A percentile compares a stretch with the other conserved stretches of the same genome.
These are phyloP conservation scores for Hydropotes inermis DNA, from an alignment of 2,113 vertebrate species.

Conservation along the genomic window DNA sequence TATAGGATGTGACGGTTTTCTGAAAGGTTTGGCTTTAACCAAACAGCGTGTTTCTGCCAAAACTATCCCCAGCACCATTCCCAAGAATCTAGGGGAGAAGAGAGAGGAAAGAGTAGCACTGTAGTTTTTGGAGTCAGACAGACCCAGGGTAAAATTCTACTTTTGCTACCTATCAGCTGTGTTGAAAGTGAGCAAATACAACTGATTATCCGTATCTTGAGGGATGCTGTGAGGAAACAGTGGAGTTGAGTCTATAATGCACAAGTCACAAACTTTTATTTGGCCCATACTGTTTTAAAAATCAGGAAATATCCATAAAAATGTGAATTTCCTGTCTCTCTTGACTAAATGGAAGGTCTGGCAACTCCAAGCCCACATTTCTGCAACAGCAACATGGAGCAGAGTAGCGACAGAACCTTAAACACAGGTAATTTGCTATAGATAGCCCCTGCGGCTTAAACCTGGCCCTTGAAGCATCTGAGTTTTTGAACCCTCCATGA, in stretches of 20 bases:
- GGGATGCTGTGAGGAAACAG: not conserved
- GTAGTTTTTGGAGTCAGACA: not conserved
- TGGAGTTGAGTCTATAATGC: not conserved
- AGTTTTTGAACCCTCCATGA: not conserved
- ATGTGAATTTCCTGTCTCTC: conserved; percentile 32
- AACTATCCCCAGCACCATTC: not conserved
- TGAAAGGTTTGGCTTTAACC: not conserved
- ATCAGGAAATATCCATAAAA: conserved; percentile 59
- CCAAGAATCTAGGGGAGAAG: not conserved
- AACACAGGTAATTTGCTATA: not conserved
- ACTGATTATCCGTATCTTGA: not conserved
- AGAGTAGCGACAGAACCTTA: not conserved
- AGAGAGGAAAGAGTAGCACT: accelerated
- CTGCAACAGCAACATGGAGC: not conserved
- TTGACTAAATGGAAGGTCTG: conserved; percentile 30
- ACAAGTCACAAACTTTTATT: not conserved
- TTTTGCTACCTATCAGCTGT: not conserved
- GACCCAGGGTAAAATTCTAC: not conserved
- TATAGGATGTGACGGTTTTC: not conserved
- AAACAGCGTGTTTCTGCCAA: not conserved
- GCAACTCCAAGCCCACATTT: not conserved
- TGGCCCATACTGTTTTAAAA: conserved; percentile 33
- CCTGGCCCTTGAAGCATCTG: too few relatives aligned
- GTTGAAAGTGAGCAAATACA: not conserved
- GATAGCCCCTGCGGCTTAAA: not conserved